Evolutionary conservation across 2,888 invertebrate species (phyloP).

Genomic region (Mylabris sibirica): DNA sequence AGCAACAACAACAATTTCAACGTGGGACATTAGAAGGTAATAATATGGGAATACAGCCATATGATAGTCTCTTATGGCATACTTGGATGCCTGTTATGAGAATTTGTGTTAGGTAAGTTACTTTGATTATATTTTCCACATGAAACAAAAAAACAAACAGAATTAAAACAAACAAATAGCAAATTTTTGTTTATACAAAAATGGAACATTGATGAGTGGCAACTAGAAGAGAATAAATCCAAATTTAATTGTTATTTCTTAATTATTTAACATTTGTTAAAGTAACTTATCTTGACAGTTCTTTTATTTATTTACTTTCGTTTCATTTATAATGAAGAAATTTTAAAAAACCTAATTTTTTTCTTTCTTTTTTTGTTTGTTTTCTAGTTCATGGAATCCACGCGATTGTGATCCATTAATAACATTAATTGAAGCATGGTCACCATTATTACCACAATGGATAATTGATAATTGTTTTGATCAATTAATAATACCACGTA

Average conservation of each 20-base stretch:
- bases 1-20: conserved; percentile 3
- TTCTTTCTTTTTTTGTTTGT: conserved; percentile 15
- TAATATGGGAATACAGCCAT: conserved; percentile 69
- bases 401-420: conserved; percentile 81
- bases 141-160: not conserved
- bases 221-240: not conserved
- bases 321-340: not conserved
- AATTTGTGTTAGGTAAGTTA: conserved; percentile 73
- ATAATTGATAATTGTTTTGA: conserved; percentile 83
- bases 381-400: conserved; percentile 79
- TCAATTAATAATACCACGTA: conserved; percentile 79
- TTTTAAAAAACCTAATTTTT: not conserved
- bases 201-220: not conserved
- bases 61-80: conserved; percentile 87
- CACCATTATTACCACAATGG: conserved; percentile 81
- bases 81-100: conserved; percentile 88
- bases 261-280: not conserved
- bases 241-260: not conserved
- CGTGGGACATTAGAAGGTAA: conserved; percentile 61
- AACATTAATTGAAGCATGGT: conserved; percentile 82
- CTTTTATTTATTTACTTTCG: not conserved
- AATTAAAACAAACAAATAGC: not conserved
- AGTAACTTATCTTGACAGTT: conserved; percentile 12
- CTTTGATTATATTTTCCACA: conserved; percentile 37
- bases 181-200: not conserved